A percentile compares a stretch with the other conserved stretches of the same genome.
These are phyloP conservation scores for Stenodema calcarata DNA, from an alignment of 2,888 invertebrate genomes.

Conservation along the genomic window DNA sequence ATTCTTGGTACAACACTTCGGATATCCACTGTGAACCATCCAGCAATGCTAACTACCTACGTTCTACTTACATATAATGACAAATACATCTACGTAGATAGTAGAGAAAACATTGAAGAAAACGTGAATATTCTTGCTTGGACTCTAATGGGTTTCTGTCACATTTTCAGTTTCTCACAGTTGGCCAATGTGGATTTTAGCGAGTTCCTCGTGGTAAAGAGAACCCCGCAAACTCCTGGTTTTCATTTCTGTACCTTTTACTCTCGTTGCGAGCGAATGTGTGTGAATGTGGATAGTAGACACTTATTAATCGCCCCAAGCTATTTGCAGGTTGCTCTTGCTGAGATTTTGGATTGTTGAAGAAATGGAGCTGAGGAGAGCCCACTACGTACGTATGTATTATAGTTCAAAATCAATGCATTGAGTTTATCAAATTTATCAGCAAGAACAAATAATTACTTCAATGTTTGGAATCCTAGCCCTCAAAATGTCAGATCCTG, in stretches of 20 bases:
- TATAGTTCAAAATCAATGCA: conserved; percentile 50
- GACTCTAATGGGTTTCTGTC: conserved; percentile 47
- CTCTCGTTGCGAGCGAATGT: conserved; percentile 51
- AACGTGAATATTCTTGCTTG: not conserved
- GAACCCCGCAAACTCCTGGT: not conserved
- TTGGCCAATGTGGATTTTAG: conserved; percentile 37
- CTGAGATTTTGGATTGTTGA: conserved; percentile 46
- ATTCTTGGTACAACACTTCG: no score
- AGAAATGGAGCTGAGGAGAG: conserved; percentile 38
- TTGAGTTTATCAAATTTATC: conserved; percentile 45
- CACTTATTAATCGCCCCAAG: conserved; percentile 69
- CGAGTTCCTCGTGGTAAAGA: conserved; percentile 35
- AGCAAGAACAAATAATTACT: no score
- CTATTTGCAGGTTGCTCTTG: conserved; percentile 66
- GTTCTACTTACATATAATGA: not conserved
- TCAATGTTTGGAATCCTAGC: no score
- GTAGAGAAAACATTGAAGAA: conserved; percentile 7
- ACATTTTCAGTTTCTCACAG: conserved; percentile 37
- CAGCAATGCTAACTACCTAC: no score
- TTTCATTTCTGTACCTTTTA: not conserved
- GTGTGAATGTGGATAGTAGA: conserved; percentile 56
- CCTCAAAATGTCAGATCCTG: no score
- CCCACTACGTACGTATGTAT: conserved; percentile 64
- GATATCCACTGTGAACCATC: no score
- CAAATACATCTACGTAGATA: not conserved